A percentile compares a stretch with the other conserved stretches of the same genome.
phyloP scores from a whole-genome alignment of 2,113 vertebrate species.

The Poecilia latipinna region DNA sequence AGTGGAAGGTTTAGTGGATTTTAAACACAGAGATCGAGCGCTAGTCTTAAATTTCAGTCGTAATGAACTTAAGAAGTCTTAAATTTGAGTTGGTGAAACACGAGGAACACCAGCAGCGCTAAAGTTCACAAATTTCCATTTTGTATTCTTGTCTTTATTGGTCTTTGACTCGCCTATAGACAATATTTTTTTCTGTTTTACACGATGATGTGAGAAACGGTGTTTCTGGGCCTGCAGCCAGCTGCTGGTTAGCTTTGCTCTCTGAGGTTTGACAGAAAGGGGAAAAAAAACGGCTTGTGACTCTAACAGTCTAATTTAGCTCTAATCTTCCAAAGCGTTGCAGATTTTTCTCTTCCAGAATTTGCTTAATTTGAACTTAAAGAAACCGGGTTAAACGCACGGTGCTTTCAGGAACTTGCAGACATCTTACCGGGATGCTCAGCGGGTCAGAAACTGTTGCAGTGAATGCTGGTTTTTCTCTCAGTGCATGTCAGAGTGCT shows the following conservation, averaged over 20 bases:
- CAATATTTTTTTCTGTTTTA: not conserved
- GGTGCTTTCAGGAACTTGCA: slow-evolving; percentile 6
- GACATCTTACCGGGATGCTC: slow-evolving; percentile 1
- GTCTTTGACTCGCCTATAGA: not conserved
- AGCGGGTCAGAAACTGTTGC: not conserved
- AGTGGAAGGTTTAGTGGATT: too few relatives aligned
- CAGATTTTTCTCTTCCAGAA: too few relatives aligned
- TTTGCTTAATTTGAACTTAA: not conserved
- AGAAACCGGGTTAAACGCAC: not conserved
- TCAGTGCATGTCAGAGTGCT: slow-evolving; percentile 4
- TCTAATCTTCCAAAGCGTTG: too few relatives aligned
- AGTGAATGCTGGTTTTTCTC: not conserved
- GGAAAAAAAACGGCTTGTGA: not conserved
- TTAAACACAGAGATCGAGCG: too few relatives aligned
- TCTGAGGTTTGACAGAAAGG: not conserved
- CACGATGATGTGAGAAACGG: not conserved
- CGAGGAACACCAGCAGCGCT: not conserved
- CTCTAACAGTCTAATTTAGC: not conserved
- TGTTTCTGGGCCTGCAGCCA: not conserved
- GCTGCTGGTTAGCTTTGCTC: not conserved
- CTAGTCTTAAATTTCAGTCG: too few relatives aligned
- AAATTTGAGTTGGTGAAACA: too few relatives aligned
- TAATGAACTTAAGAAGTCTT: too few relatives aligned
- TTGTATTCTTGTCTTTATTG: not conserved
- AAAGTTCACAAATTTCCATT: not conserved